phyloP scores from a whole-genome alignment of 1,140 invertebrate genomes.

The Cyrtorhinus lividipennis region DNA sequence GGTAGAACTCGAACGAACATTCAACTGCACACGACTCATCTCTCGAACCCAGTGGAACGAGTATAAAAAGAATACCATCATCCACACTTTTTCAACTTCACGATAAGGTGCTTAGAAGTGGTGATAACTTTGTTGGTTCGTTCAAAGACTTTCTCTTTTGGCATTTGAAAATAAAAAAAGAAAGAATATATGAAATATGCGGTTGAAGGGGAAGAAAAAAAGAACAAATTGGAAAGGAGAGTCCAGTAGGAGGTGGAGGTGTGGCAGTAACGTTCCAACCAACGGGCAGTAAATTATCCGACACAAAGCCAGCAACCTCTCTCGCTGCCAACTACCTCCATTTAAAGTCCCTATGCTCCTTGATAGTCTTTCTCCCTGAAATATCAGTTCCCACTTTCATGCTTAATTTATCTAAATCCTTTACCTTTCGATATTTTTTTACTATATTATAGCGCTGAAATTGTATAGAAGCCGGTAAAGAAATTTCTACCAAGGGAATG shows the following conservation, averaged over 20 bases:
- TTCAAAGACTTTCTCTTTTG: too few relatives aligned
- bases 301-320: conserved; percentile 1
- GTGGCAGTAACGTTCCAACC: conserved; percentile 5
- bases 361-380: conserved; percentile 1
- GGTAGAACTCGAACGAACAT: neutral
- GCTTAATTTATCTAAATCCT: conserved; percentile 5
- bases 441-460: neutral
- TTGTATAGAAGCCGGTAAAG: too few relatives aligned
- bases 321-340: conserved; percentile 3
- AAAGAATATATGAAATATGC: conserved; percentile 4
- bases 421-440: neutral
- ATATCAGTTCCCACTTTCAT: conserved; percentile 5
- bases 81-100: too few relatives aligned
- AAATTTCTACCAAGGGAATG: too few relatives aligned
- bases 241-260: neutral
- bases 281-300: conserved; percentile 6
- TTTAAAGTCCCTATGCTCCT: conserved; percentile 5
- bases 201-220: neutral
- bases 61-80: too few relatives aligned
- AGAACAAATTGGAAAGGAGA: conserved; percentile 7
- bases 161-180: too few relatives aligned
- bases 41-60: too few relatives aligned
- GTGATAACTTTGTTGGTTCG: too few relatives aligned
- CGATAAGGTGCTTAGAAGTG: too few relatives aligned
- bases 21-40: too few relatives aligned